Percentiles rank a stretch among this genome's conserved stretches.
phyloP scores from a whole-genome alignment of 2,888 invertebrate genomes.

The Lycocerus yunnanus region DNA sequence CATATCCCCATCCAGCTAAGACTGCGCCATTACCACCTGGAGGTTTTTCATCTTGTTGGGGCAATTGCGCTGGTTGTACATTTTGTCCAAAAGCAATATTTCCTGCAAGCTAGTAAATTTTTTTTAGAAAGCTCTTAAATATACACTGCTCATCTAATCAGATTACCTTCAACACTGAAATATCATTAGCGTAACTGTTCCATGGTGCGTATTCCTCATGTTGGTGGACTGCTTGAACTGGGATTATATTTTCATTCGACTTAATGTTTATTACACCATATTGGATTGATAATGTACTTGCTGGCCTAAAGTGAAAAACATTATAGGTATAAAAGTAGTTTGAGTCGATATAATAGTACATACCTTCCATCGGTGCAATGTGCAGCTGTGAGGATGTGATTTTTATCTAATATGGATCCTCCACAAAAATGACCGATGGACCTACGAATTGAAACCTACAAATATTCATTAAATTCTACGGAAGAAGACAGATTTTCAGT shows the following conservation, averaged over 20 bases:
- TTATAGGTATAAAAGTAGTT: background rate
- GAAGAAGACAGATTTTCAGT: background rate
- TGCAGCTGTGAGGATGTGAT: background rate
- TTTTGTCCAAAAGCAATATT: constrained; percentile 29
- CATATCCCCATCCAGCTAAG: constrained; percentile 36
- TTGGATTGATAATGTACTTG: background rate
- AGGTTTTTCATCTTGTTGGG: constrained; percentile 24
- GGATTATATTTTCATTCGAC: background rate
- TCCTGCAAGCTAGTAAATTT: constrained; percentile 37
- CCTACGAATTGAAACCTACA: background rate
- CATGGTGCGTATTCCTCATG: constrained; percentile 25
- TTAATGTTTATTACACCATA: background rate
- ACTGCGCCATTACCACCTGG: constrained; percentile 28
- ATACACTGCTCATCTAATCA: too few relatives aligned
- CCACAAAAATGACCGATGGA: background rate
- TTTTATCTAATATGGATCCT: background rate
- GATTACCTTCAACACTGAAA: constrained; percentile 35
- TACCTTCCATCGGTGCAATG: background rate
- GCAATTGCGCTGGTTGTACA: constrained; percentile 32
- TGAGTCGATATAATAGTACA: background rate
- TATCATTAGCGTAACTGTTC: constrained; percentile 32
- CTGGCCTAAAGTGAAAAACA: background rate
- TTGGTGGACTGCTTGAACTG: background rate
- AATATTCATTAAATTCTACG: background rate
- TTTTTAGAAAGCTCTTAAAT: background rate